These are phyloP conservation scores for Centropus unirufus DNA, from an alignment of 2,113 vertebrate species.

Conservation along the genomic window DNA sequence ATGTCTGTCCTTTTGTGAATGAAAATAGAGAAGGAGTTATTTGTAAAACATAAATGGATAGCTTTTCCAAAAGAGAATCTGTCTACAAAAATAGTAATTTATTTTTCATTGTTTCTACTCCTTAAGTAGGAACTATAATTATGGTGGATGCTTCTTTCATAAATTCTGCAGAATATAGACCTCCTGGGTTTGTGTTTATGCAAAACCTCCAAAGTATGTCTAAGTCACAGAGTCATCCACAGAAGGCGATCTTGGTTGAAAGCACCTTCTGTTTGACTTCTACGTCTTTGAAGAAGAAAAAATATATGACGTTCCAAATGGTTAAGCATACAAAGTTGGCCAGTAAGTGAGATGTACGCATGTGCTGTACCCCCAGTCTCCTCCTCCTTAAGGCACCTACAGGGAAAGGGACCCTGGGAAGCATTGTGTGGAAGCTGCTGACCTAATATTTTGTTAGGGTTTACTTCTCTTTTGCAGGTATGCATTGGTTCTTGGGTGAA, in stretches of 20 bases:
- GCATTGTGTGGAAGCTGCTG: neutral
- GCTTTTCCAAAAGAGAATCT: neutral
- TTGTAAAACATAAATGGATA: neutral
- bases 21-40: neutral
- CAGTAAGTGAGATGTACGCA: rapidly evolving
- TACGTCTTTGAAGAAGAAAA: neutral
- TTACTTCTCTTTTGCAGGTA: rapidly evolving
- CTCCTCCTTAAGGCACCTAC: neutral
- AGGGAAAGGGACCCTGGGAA: neutral
- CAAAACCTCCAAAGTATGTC: neutral
- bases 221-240: neutral
- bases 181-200: neutral
- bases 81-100: neutral
- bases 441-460: neutral
- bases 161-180: neutral
- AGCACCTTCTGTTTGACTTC: neutral
- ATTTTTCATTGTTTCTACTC: neutral
- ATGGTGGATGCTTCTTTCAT: neutral
- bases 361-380: neutral
- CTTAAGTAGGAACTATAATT: neutral
- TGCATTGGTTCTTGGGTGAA: neutral
- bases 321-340: neutral
- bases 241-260: neutral
- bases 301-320: neutral
- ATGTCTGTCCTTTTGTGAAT: neutral